phyloP scores from a whole-genome alignment of 2,113 vertebrate genomes.

The Poecilia latipinna region DNA sequence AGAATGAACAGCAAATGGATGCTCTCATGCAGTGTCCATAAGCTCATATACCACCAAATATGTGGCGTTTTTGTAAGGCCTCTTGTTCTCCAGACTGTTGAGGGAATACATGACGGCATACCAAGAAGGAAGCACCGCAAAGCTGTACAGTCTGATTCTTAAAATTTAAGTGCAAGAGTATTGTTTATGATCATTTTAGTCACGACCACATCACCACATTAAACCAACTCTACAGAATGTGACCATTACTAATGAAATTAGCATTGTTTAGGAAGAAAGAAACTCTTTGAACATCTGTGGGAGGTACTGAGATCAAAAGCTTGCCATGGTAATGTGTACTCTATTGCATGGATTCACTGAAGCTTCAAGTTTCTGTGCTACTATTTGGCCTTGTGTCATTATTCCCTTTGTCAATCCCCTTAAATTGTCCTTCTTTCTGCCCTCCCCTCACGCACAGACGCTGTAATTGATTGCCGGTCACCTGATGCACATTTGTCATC shows the following conservation, averaged over 20 bases:
- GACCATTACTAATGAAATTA: conserved; percentile 41
- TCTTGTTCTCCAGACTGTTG: conserved; percentile 33
- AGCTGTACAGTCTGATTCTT: neutral
- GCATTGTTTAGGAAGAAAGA: neutral
- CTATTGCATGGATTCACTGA: neutral
- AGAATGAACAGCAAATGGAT: conserved; percentile 62
- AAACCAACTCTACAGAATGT: conserved; percentile 28
- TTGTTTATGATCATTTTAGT: conserved; percentile 1
- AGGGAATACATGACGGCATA: neutral
- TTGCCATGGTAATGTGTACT: neutral
- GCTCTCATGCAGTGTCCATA: conserved; percentile 45
- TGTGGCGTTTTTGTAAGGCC: conserved; percentile 27
- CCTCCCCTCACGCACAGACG: neutral
- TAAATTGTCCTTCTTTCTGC: neutral
- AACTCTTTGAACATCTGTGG: neutral
- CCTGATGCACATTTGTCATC: neutral
- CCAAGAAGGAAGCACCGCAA: neutral
- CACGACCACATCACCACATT: conserved; percentile 25
- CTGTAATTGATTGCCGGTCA: neutral
- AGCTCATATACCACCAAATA: conserved; percentile 42
- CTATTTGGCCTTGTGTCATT: neutral
- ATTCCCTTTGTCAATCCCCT: neutral
- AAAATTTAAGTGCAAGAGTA: neutral
- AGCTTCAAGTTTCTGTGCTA: neutral
- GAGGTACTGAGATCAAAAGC: conserved; percentile 10